Conservation (phyloP, 2,113 vertebrate species). For the Paradoxurus hermaphroditus region DNA sequence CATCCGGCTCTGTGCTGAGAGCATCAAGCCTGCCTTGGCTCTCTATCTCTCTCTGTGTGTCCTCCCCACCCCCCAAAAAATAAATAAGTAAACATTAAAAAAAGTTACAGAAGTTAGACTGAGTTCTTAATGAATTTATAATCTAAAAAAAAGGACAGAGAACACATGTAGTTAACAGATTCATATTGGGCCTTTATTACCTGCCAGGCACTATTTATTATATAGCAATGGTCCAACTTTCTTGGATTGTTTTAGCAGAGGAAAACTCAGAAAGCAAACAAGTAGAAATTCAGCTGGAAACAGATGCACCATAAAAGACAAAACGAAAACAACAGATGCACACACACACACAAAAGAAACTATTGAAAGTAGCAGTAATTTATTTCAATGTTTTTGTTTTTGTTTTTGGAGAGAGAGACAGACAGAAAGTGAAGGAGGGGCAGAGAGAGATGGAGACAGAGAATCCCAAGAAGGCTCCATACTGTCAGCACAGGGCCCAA, state of each 20-base stretch:
- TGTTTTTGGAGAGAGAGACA: no score
- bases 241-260: neutral
- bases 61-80: no score
- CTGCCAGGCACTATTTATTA: neutral
- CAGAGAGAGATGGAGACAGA: no score
- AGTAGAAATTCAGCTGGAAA: neutral
- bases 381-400: no score
- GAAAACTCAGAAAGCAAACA: neutral
- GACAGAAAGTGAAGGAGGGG: no score
- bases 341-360: neutral
- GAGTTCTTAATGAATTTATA: neutral
- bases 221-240: neutral
- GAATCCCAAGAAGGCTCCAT: no score
- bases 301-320: neutral
- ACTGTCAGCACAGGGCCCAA: no score
- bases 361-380: no score
- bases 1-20: no score
- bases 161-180: neutral
- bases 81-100: no score
- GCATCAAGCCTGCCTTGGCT: no score
- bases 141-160: neutral
- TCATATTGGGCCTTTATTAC: neutral
- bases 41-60: no score
- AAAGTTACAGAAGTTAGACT: neutral
- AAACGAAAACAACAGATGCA: neutral